Evolutionary conservation across 2,113 vertebrate species (phyloP).

Genomic region (Sorex fumeus): DNA sequence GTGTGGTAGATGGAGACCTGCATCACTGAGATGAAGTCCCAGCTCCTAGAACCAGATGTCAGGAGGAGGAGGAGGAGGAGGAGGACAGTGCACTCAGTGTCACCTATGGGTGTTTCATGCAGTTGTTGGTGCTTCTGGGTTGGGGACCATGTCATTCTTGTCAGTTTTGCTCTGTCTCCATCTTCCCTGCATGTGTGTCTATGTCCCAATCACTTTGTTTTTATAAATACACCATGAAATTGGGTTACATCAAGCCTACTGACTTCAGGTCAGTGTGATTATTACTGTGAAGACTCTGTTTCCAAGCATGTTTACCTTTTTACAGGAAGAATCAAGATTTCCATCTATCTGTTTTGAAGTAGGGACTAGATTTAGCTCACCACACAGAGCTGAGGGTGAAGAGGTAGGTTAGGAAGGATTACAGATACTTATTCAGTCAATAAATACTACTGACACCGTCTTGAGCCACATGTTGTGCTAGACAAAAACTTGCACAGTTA

Average conservation of each 20-base stretch:
- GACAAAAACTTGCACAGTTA: background rate
- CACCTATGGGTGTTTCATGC: too few relatives aligned
- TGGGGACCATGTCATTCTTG: rapidly evolving
- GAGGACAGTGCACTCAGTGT: too few relatives aligned
- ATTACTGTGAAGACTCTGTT: background rate
- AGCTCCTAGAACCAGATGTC: too few relatives aligned
- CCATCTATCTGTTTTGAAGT: background rate
- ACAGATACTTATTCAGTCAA: background rate
- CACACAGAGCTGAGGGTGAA: background rate
- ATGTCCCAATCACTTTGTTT: background rate
- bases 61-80: too few relatives aligned
- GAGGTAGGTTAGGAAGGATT: background rate
- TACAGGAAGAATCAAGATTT: background rate
- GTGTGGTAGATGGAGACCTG: too few relatives aligned
- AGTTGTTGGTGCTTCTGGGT: background rate
- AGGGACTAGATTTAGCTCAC: background rate
- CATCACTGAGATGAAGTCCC: too few relatives aligned
- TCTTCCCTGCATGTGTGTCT: background rate
- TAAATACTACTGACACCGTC: background rate
- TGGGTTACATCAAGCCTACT: background rate
- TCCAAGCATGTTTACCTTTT: slow-evolving; percentile 16
- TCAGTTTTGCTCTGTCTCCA: background rate
- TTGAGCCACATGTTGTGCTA: background rate
- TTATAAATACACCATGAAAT: background rate
- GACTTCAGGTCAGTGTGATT: background rate